Conservation (phyloP, 2,113 vertebrate species). For the Hemiprocne comata region DNA sequence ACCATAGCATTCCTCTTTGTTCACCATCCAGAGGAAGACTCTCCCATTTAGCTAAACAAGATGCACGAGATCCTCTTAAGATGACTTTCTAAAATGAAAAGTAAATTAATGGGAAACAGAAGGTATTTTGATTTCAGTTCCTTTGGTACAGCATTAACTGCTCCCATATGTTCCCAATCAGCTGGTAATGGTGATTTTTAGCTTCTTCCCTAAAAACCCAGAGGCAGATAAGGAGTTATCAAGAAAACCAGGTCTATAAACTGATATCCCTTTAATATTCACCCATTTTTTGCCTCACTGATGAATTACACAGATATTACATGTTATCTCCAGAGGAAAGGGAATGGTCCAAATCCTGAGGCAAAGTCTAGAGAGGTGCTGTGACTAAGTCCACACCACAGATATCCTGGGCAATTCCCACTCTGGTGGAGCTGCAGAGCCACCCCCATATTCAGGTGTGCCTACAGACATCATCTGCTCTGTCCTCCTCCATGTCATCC, state of each 20-base stretch:
- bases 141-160: not conserved
- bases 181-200: not conserved
- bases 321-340: not conserved
- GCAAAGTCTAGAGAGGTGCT: not conserved
- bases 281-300: not conserved
- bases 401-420: not conserved
- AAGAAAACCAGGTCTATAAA: not conserved
- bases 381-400: not conserved
- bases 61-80: slow-evolving; percentile 11
- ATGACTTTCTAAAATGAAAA: slow-evolving; percentile 42
- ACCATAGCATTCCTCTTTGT: not conserved
- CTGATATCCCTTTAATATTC: not conserved
- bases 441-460: not conserved
- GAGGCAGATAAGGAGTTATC: not conserved
- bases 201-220: not conserved
- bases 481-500: not conserved
- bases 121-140: slow-evolving; percentile 26
- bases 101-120: slow-evolving; percentile 37
- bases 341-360: not conserved
- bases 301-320: not conserved
- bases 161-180: not conserved
- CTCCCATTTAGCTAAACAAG: not conserved
- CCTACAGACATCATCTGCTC: not conserved
- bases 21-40: not conserved
- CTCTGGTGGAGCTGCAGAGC: not conserved